Percentiles rank a stretch among this genome's conserved stretches.
These are phyloP conservation scores for Poecile atricapillus DNA, from an alignment of 2,113 vertebrate species.

Conservation along the genomic window DNA sequence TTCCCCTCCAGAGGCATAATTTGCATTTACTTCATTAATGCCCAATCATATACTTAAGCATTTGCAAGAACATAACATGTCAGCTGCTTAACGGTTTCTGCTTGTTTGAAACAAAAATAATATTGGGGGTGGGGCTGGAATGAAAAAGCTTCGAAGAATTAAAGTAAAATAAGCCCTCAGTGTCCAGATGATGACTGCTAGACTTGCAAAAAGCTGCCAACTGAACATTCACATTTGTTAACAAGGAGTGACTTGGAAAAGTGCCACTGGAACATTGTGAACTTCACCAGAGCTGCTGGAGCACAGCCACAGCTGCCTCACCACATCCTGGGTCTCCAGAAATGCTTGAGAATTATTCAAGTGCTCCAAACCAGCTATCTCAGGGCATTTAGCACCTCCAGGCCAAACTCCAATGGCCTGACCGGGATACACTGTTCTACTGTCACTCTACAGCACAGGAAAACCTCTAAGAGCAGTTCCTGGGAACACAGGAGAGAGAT, in stretches of 20 bases:
- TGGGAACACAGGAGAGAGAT: background rate
- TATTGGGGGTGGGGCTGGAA: background rate
- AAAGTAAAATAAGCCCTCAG: background rate
- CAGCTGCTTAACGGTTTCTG: background rate
- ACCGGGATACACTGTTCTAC: background rate
- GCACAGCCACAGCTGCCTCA: rapidly evolving
- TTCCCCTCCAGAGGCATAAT: background rate
- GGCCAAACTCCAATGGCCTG: background rate
- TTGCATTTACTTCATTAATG: background rate
- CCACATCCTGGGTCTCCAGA: constrained; percentile 22
- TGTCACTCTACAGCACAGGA: background rate
- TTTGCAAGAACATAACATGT: background rate
- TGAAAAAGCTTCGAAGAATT: background rate
- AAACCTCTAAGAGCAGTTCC: background rate
- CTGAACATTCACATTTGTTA: background rate
- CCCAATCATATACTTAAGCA: background rate
- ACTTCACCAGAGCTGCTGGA: constrained; percentile 33
- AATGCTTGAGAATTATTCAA: background rate
- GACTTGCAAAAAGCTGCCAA: background rate
- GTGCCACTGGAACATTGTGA: background rate
- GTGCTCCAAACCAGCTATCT: background rate
- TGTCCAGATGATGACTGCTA: background rate
- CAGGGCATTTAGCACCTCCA: background rate
- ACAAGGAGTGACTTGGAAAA: constrained; percentile 15
- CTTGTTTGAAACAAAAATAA: background rate